A percentile compares a stretch with the other conserved stretches of the same genome.
Conservation (phyloP, 2,113 vertebrate genomes). For the Vulpes vulpes region DNA sequence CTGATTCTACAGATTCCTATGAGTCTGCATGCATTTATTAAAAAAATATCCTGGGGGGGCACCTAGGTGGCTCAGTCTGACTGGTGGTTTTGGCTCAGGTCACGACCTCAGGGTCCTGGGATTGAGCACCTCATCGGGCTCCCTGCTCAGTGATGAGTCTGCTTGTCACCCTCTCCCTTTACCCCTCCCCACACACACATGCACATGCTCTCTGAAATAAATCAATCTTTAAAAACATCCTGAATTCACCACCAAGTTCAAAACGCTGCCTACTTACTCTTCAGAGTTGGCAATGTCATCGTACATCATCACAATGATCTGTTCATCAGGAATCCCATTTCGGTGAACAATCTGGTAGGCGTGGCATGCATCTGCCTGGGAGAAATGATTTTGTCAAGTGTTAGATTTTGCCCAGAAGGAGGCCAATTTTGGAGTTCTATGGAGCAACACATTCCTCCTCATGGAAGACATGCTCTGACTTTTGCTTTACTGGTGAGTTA, state of each 20-base stretch:
- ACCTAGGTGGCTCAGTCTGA: not conserved
- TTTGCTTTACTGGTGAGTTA: not conserved
- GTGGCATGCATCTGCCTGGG: slow-evolving; percentile 96
- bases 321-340: slow-evolving; percentile 97
- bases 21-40: not conserved
- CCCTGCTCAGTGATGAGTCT: not conserved
- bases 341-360: slow-evolving; percentile 97
- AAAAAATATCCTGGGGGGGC: not conserved
- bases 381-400: not conserved
- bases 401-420: not conserved
- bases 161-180: not conserved
- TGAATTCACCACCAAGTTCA: not conserved
- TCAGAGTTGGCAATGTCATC: slow-evolving; percentile 94
- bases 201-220: not conserved
- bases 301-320: slow-evolving; percentile 99
- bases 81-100: not conserved
- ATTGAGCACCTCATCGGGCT: not conserved
- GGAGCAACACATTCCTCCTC: not conserved
- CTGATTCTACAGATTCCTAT: not conserved
- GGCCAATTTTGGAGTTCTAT: not conserved
- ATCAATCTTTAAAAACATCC: not conserved
- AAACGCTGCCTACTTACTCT: slow-evolving; percentile 89
- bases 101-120: not conserved
- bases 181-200: too few relatives aligned
- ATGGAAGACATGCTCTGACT: not conserved